Percentiles rank a stretch among this genome's conserved stretches.
These are phyloP conservation scores for Corythaeola cristata DNA, from an alignment of 2,113 vertebrate genomes.

Conservation along the genomic window DNA sequence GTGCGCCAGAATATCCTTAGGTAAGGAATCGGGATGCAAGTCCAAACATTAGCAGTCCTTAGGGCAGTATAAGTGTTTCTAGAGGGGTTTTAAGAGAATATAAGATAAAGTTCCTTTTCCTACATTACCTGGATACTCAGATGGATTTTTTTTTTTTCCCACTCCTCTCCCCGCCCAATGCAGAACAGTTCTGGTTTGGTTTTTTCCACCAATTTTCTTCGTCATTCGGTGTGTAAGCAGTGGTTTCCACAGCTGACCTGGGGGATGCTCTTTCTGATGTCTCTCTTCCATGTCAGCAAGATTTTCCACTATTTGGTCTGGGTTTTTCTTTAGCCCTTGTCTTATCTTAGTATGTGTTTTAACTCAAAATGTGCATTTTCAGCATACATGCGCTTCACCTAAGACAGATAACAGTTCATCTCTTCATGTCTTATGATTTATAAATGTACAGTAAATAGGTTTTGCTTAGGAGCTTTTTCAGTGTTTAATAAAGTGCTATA, in stretches of 20 bases:
- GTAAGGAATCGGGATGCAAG: slow-evolving; percentile 58
- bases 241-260: background rate
- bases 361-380: background rate
- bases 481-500: slow-evolving; percentile 25
- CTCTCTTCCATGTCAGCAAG: background rate
- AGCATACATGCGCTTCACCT: background rate
- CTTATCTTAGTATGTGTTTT: background rate
- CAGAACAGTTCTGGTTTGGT: background rate
- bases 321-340: background rate
- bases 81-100: background rate
- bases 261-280: background rate
- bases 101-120: background rate
- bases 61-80: background rate
- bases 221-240: background rate
- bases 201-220: background rate
- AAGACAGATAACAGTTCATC: background rate
- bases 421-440: background rate
- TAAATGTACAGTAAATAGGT: background rate
- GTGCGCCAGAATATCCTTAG: slow-evolving; percentile 96
- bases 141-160: background rate
- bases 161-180: too few relatives aligned
- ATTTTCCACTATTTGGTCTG: background rate
- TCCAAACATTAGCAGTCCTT: background rate
- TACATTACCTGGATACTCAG: accelerated
- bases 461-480: background rate